A percentile compares a stretch with the other conserved stretches of the same genome.
Conservation (phyloP, 2,888 invertebrate species). For the Andrena praecox region DNA sequence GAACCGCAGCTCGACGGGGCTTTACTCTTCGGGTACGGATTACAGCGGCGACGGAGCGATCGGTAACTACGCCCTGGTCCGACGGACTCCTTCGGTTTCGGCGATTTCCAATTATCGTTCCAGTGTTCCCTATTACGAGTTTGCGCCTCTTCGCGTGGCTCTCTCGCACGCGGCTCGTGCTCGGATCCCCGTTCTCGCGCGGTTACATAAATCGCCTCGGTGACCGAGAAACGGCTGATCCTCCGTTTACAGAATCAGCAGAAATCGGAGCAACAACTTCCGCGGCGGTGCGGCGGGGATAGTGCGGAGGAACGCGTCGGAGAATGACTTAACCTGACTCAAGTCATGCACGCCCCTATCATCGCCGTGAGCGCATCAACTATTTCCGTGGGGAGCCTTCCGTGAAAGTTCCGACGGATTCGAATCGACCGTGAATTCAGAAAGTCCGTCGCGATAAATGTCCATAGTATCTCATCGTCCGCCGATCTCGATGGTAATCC, state of each 20-base stretch:
- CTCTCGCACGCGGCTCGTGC: neutral
- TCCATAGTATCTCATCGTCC: constrained; percentile 58
- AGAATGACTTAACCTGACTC: constrained; percentile 51
- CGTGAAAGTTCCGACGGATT: constrained; percentile 23
- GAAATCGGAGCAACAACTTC: constrained; percentile 32
- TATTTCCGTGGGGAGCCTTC: neutral
- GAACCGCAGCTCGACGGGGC: constrained; percentile 15
- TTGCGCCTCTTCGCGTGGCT: neutral
- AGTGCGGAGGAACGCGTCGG: constrained; percentile 30
- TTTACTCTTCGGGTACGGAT: constrained; percentile 21
- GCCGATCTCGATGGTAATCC: constrained; percentile 40
- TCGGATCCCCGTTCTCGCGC: neutral
- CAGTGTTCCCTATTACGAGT: neutral
- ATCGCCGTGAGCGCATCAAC: constrained; percentile 26
- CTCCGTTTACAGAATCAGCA: constrained; percentile 14
- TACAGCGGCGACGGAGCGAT: neutral
- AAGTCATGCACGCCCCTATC: constrained; percentile 50
- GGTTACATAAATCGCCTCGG: constrained; percentile 1
- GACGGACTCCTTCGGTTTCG: neutral
- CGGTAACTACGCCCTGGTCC: constrained; percentile 13
- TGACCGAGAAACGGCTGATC: neutral
- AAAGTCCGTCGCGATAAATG: constrained; percentile 40
- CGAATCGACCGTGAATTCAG: constrained; percentile 20
- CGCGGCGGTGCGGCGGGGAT: neutral
- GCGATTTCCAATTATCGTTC: constrained; percentile 20